Percentiles rank a stretch among this genome's conserved stretches.
These are phyloP conservation scores for Phortica okadai DNA, from an alignment of 2,888 invertebrate species.

Conservation along the genomic window DNA sequence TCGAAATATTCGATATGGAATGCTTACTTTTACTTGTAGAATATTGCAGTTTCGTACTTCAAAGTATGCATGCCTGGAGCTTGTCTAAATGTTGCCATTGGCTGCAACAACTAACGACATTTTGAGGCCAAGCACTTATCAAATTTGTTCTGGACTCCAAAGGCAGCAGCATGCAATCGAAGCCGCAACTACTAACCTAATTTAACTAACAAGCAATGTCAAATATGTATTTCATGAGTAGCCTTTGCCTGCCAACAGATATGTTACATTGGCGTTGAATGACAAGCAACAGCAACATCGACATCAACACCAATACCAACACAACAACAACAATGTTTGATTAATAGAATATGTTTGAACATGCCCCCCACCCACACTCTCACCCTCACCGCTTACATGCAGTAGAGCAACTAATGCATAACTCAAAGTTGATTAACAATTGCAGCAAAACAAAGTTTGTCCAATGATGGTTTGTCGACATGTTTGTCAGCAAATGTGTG, in stretches of 20 bases:
- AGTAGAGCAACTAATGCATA: constrained; percentile 47
- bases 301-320: not conserved
- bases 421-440: constrained; percentile 56
- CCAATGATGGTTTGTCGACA: constrained; percentile 21
- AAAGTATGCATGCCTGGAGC: no score
- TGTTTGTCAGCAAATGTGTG: not conserved
- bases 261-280: not conserved
- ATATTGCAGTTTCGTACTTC: no score
- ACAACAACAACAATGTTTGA: not conserved
- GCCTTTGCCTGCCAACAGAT: no score
- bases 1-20: not conserved
- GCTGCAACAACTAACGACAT: no score
- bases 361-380: not conserved
- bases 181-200: no score
- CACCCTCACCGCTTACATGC: not conserved
- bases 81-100: no score
- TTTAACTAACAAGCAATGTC: no score
- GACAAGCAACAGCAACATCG: not conserved
- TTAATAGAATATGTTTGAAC: not conserved
- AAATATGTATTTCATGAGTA: no score
- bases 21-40: no score
- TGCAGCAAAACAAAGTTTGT: constrained; percentile 13
- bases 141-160: no score
- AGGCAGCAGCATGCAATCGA: no score
- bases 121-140: no score